A percentile compares a stretch with the other conserved stretches of the same genome.
phyloP scores from a whole-genome alignment of 2,888 invertebrate species.

The Cabera pusaria region DNA sequence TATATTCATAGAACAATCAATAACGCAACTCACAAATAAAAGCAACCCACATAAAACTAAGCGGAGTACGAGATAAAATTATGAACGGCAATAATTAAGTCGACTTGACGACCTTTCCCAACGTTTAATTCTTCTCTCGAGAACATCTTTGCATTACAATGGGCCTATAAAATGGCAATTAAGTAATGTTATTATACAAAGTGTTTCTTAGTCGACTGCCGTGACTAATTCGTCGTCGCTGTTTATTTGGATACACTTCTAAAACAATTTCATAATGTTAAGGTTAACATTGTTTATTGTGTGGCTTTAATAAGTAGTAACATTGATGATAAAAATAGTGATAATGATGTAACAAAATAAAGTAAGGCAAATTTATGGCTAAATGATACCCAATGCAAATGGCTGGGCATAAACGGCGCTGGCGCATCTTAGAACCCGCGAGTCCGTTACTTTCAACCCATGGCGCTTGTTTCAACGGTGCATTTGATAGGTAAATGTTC shows the following conservation, averaged over 20 bases:
- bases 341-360: slow-evolving; percentile 15
- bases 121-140: slow-evolving; percentile 39
- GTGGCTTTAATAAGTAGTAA: too few species aligned
- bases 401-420: slow-evolving; percentile 21
- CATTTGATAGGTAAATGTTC: slow-evolving; percentile 15
- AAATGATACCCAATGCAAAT: slow-evolving; percentile 42
- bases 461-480: slow-evolving; percentile 29
- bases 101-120: slow-evolving; percentile 41
- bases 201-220: slow-evolving; percentile 32
- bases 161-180: slow-evolving; percentile 41
- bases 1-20: too few species aligned
- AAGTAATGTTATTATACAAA: slow-evolving; percentile 39
- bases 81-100: slow-evolving; percentile 37
- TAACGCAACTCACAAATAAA: slow-evolving; percentile 19
- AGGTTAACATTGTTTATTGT: too few species aligned
- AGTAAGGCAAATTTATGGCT: slow-evolving; percentile 34
- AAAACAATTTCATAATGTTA: too few species aligned
- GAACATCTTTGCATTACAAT: slow-evolving; percentile 42
- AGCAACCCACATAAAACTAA: slow-evolving; percentile 14
- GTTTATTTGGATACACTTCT: slow-evolving; percentile 19
- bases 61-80: slow-evolving; percentile 25
- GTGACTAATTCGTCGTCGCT: slow-evolving; percentile 22
- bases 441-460: slow-evolving; percentile 38
- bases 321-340: too few species aligned
- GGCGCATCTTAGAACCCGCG: slow-evolving; percentile 34